phyloP scores from a whole-genome alignment of 2,797 vertebrate species.

The Euthynnus affinis region DNA sequence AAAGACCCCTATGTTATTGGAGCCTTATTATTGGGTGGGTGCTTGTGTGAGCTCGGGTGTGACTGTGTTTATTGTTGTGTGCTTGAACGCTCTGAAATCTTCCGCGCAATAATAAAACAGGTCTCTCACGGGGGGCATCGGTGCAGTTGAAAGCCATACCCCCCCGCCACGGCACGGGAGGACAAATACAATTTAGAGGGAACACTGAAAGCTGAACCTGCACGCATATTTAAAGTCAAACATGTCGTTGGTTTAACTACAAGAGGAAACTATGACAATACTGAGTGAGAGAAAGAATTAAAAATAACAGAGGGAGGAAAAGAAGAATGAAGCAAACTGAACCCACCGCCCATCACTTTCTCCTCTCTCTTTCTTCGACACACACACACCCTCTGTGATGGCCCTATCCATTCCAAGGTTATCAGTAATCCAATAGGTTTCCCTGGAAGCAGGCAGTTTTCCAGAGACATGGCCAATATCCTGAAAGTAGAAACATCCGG shows the following conservation, averaged over 20 bases:
- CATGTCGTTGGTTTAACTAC: conserved; percentile 27
- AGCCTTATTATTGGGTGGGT: conserved; percentile 74
- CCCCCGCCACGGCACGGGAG: background rate
- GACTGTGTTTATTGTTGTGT: conserved; percentile 63
- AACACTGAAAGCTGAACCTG: conserved; percentile 21
- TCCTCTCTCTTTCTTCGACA: conserved; percentile 2
- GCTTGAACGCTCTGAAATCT: conserved; percentile 50
- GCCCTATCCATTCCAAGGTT: conserved; percentile 77
- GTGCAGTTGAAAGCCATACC: conserved; percentile 35
- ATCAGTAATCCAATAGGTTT: conserved; percentile 82
- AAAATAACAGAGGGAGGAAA: background rate
- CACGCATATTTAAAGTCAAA: conserved; percentile 20
- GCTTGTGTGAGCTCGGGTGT: conserved; percentile 45
- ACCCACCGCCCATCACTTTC: conserved; percentile 9
- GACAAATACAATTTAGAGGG: conserved; percentile 39
- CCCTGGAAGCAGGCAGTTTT: conserved; percentile 68
- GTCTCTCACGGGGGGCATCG: conserved; percentile 24
- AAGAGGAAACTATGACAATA: conserved; percentile 4
- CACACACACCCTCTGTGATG: conserved; percentile 51
- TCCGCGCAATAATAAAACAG: conserved; percentile 51
- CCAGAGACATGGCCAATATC: conserved; percentile 70
- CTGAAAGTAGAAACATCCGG: conserved; percentile 75
- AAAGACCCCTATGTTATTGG: conserved; percentile 80
- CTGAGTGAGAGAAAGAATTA: background rate
- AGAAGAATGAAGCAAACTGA: background rate